Evolutionary conservation across 37 sponge, comb jelly and placozoan species (phyloP), one percentile per base, ranked within the genome.

Genomic region (Geodia barretti): DNA sequence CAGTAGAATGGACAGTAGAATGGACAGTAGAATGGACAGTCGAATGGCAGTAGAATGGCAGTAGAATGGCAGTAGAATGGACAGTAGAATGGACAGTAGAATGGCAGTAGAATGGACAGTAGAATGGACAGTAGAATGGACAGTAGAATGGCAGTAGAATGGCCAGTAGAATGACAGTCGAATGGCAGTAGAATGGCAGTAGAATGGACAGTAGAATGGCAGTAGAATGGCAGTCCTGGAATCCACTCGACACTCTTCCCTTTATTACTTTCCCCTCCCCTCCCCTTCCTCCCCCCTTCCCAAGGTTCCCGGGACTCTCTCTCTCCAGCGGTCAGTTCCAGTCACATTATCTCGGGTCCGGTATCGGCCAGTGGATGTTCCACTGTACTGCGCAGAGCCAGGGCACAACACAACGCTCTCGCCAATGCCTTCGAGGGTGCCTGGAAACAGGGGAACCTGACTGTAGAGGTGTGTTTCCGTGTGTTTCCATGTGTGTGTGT

Each of bases 391-490:
- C 31, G 75, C 14, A 73, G 39, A 67, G 38, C n/a, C 3, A 80
- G 75, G 42, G 21, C 66, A 9, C 62, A 87, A 36, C 81, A 28
- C 7, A 68, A 60, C 34, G 17, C 70, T 23, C 70, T 91, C 38
- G 84, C 83, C 8, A 39, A 32, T 31, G 84, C 83, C 21, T 91
- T 91, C 75, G 69, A 60, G 39, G 72, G 82, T 68, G 92, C 92
- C 30, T 91, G 92, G 92, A 82, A 91, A 38, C 82, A 81, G 26
- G 92, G 92, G 7, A 87, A 78, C 25, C 75, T 91, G 31, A 62
- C 87, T 30, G 80, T 78, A n/a, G 84, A 90, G 78, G 91, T 90
- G n/a, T 42, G 84, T 75, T 1, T 4, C 7, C 1, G 32, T 23
- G n/a, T n/a, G n/a, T n/a, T n/a, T n/a, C n/a, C n/a, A n/a, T n/a